Evolutionary conservation across 2,888 invertebrate species (phyloP), one percentile per base, ranked within the genome.

Genomic region (Drosophila pegasa): DNA sequence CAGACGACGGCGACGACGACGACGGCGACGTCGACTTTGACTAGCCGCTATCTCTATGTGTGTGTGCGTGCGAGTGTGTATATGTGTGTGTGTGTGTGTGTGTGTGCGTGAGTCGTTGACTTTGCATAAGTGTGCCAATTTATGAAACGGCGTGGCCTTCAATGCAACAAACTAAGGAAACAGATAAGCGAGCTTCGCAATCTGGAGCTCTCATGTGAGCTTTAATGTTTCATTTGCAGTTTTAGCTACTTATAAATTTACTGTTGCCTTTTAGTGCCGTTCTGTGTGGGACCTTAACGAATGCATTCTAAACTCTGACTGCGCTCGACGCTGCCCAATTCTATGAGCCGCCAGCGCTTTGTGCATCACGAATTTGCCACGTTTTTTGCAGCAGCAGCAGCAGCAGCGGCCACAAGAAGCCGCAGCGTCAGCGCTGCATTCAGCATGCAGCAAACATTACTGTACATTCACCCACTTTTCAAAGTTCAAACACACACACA

Each of bases 391-490:
- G 43, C 29, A 29, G 25, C 25, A 18, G 45, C 50, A 12, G 27
- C 51, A 20, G 43, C 60, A 41, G 58, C 58, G 4, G 45, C 55
- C 40, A 50, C 33, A 50, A 50, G 50, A 35, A 50, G 50, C 50
- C 35, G 10, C 50, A 29, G 45, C 59, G 59, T 50, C 54, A 71
- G 61, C 58, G 69, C 57, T 71, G 75, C 75, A 75, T 75, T 75
- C 78, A 73, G 73, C 86, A 87, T 83, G 87, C 82, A 88, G 90
- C 81, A 90, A 91, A 91, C 85, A 90, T 91, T 90, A 91, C 91
- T 91, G 91, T 91, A 91, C 91, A 91, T 91, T 91, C 91, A 91
- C 91, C 91, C 91, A 91, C 91, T 91, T 91, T 91, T 90, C 84
- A 84, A 87, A 87, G 85, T 86, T 82, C 88, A 88, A 77, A 63